Evolutionary conservation across 2,113 vertebrate genomes (phyloP).

Genomic region (Elephantulus edwardii): DNA sequence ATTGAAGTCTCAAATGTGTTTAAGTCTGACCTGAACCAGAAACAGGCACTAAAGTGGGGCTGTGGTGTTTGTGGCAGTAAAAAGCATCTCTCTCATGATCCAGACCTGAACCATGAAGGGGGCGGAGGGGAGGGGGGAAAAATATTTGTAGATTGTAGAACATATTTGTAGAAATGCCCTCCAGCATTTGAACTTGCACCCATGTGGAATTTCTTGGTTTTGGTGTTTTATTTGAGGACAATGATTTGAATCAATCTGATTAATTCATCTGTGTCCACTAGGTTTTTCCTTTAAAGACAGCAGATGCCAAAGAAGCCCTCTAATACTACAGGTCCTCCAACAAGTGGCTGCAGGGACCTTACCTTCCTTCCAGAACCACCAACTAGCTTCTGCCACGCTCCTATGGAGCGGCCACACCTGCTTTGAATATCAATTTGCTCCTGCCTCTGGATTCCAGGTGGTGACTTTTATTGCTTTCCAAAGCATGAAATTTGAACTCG

Average conservation of each 20-base stretch:
- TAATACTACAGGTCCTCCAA: neutral
- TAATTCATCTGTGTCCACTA: neutral
- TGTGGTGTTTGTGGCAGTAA: neutral
- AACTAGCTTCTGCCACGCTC: neutral
- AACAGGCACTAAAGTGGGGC: neutral
- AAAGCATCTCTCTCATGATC: constrained; percentile 34
- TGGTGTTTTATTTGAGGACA: neutral
- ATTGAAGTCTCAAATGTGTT: constrained; percentile 34
- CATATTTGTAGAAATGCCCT: constrained; percentile 6
- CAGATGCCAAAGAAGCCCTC: neutral
- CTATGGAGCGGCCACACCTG: constrained; percentile 56
- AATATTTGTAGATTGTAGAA: no score
- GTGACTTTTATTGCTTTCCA: constrained; percentile 73
- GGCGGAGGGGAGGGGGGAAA: neutral
- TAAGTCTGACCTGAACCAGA: neutral
- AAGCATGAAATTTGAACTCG: constrained; percentile 68
- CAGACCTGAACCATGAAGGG: neutral
- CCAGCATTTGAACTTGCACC: constrained; percentile 15
- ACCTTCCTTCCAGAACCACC: constrained; percentile 26
- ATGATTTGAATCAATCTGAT: neutral
- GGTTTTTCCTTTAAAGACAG: neutral
- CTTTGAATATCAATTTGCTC: constrained; percentile 56
- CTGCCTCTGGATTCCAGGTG: constrained; percentile 57
- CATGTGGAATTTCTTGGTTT: neutral
- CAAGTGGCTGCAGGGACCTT: neutral